Conservation (phyloP, 2,888 invertebrate genomes). For the Loripinus fragilis region DNA sequence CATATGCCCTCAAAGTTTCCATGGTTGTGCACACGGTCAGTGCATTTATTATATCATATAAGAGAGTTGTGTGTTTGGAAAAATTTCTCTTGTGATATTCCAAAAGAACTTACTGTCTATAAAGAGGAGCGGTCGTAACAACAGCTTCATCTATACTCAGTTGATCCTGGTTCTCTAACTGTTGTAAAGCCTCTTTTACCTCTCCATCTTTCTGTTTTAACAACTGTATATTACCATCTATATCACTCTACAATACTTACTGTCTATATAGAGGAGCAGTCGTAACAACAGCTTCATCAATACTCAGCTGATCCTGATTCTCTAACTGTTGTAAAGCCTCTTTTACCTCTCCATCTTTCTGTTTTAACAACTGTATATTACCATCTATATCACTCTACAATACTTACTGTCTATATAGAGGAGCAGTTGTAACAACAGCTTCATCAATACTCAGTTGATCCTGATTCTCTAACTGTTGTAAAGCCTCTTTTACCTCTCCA, state of each 20-base stretch:
- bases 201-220: slow-evolving; percentile 87
- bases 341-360: slow-evolving; percentile 84
- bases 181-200: slow-evolving; percentile 77
- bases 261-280: slow-evolving; percentile 98
- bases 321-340: slow-evolving; percentile 78
- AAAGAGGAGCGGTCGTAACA: slow-evolving; percentile 96
- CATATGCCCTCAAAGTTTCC: too few species aligned
- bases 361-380: slow-evolving; percentile 92
- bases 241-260: slow-evolving; percentile 85
- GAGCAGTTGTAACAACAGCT: slow-evolving; percentile 97
- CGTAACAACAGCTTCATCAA: slow-evolving; percentile 98
- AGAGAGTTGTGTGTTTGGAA: too few species aligned
- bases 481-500: slow-evolving; percentile 77
- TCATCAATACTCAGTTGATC: slow-evolving; percentile 92
- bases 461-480: slow-evolving; percentile 76
- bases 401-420: slow-evolving; percentile 95
- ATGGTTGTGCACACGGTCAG: too few species aligned
- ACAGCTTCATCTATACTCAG: slow-evolving; percentile 97
- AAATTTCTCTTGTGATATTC: too few species aligned
- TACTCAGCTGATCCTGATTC: slow-evolving; percentile 85
- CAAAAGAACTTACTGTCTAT: slow-evolving; percentile 90
- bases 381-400: slow-evolving; percentile 90
- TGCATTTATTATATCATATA: too few species aligned
- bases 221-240: slow-evolving; percentile 85
- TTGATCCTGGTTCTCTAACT: slow-evolving; percentile 77